Conservation (phyloP, 2,113 vertebrate species). For the Poeciliopsis retropinna region DNA sequence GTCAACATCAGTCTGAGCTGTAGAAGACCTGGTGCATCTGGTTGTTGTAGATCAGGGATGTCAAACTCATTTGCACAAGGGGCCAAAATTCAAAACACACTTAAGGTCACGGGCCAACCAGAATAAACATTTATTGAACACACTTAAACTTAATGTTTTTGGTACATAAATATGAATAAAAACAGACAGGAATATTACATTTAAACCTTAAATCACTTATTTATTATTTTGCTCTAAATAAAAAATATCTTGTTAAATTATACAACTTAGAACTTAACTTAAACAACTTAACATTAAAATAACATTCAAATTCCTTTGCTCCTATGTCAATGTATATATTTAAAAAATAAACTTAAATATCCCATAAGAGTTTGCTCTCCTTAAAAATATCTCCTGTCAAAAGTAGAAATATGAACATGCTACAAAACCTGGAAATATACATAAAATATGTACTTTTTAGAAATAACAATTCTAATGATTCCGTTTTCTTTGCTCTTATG, state of each 20-base stretch:
- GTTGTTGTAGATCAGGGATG: not conserved
- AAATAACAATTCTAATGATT: not conserved
- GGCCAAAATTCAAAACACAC: constrained; percentile 12
- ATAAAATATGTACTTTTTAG: not conserved
- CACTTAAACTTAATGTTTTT: not conserved
- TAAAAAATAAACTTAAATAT: not conserved
- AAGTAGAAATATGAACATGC: not conserved
- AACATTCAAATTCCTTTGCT: too few species aligned
- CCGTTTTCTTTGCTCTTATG: constrained; percentile 7
- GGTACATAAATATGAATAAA: constrained; percentile 2
- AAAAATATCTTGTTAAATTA: too few species aligned
- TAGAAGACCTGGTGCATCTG: too few species aligned
- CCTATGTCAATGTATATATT: too few species aligned
- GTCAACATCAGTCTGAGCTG: too few species aligned
- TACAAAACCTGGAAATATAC: not conserved
- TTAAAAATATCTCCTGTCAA: too few species aligned
- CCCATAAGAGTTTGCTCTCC: too few species aligned
- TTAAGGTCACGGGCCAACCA: not conserved
- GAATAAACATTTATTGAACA: constrained; percentile 6
- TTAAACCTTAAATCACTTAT: too few species aligned
- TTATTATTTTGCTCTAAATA: too few species aligned
- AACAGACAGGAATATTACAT: not conserved
- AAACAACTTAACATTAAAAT: too few species aligned
- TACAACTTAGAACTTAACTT: too few species aligned
- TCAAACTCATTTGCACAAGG: not conserved